Percentiles rank a stretch among this genome's conserved stretches.
Evolutionary conservation across 2,888 invertebrate species (phyloP).

Genomic region (Thelaira solivaga): DNA sequence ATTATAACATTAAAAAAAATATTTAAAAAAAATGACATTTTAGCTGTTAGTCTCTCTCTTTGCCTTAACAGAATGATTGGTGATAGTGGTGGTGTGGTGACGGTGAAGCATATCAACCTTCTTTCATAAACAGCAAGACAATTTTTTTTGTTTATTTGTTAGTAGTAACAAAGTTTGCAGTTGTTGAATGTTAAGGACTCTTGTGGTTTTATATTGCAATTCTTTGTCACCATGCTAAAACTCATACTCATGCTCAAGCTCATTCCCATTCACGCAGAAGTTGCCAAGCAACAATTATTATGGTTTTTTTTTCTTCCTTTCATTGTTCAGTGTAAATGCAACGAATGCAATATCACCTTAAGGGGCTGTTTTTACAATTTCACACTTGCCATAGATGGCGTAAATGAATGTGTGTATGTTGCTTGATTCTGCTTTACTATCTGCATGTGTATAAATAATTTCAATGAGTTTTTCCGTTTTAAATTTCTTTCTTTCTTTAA

Average conservation of each 20-base stretch:
- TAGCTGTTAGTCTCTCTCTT: slow-evolving; percentile 37
- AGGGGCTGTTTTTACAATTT: slow-evolving; percentile 46
- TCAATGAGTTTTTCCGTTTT: slow-evolving; percentile 25
- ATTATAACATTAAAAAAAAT: slow-evolving; percentile 1
- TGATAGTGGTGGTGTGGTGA: neutral
- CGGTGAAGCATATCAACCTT: too few relatives aligned
- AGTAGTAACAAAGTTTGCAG: slow-evolving; percentile 37
- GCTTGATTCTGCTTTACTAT: neutral
- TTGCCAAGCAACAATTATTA: slow-evolving; percentile 48
- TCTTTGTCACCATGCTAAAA: slow-evolving; percentile 39
- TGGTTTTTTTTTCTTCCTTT: neutral
- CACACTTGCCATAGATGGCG: slow-evolving; percentile 38
- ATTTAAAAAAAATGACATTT: slow-evolving; percentile 40
- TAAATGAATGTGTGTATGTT: neutral
- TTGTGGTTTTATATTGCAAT: slow-evolving; percentile 43
- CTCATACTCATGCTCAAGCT: slow-evolving; percentile 4
- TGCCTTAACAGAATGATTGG: slow-evolving; percentile 5
- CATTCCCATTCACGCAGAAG: slow-evolving; percentile 27
- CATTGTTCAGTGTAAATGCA: too few relatives aligned
- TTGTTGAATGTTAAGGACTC: slow-evolving; percentile 50
- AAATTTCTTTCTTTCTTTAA: slow-evolving; percentile 19
- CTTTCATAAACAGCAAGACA: neutral
- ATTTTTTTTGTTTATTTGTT: too few relatives aligned
- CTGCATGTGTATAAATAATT: slow-evolving; percentile 5
- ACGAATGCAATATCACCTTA: slow-evolving; percentile 35